These are phyloP conservation scores for Sebastes miniatus DNA, from an alignment of 2,797 vertebrate genomes.

Conservation along the genomic window DNA sequence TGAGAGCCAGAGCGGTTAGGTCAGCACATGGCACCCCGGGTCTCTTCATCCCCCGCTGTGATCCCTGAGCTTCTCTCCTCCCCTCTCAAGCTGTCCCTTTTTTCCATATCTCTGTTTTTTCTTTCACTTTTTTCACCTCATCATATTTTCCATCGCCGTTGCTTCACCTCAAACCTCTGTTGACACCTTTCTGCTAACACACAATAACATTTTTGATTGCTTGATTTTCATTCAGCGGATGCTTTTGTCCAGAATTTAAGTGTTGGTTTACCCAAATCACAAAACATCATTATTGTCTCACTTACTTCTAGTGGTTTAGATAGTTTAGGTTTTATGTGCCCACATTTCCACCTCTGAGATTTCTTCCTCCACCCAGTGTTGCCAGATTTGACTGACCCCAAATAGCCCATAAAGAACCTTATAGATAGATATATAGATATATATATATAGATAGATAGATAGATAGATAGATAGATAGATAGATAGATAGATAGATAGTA, in stretches of 20 bases:
- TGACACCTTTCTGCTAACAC: not conserved
- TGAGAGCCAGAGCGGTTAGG: slow-evolving; percentile 58
- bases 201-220: not conserved
- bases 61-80: slow-evolving; percentile 49
- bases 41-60: slow-evolving; percentile 55
- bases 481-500: too few relatives aligned
- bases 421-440: too few relatives aligned
- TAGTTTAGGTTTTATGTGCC: not conserved
- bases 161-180: slow-evolving; percentile 28
- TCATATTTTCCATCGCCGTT: slow-evolving; percentile 39
- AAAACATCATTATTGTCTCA: not conserved
- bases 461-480: too few relatives aligned
- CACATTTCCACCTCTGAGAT: slow-evolving; percentile 5
- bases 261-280: not conserved
- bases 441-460: too few relatives aligned
- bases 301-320: not conserved
- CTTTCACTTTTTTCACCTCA: slow-evolving; percentile 6
- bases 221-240: not conserved
- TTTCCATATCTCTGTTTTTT: slow-evolving; percentile 18
- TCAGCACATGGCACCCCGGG: slow-evolving; percentile 72
- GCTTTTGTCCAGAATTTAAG: not conserved
- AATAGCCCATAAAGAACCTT: not conserved
- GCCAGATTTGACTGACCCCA: not conserved
- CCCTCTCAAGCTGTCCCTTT: slow-evolving; percentile 50
- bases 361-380: not conserved